A percentile compares a stretch with the other conserved stretches of the same genome.
phyloP scores from a whole-genome alignment of 2,888 invertebrate genomes.

The Ypsolopha scabrella region DNA sequence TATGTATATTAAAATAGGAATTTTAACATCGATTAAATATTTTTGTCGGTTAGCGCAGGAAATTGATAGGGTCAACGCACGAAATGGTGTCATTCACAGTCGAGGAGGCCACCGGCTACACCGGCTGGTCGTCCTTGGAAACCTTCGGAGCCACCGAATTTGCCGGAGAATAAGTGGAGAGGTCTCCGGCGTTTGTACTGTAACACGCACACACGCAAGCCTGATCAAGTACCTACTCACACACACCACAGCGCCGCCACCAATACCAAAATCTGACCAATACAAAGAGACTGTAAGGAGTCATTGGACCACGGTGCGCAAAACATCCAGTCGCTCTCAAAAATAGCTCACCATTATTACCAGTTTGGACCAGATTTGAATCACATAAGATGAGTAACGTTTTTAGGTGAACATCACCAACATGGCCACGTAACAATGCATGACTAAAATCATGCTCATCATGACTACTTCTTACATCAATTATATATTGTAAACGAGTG shows the following conservation, averaged over 20 bases:
- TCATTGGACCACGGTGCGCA: conserved; percentile 29
- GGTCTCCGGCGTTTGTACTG: conserved; percentile 11
- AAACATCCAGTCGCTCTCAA: conserved; percentile 18
- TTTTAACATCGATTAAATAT: conserved; percentile 36
- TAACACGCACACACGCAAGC: conserved; percentile 17
- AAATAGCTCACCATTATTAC: conserved; percentile 13
- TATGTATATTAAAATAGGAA: conserved; percentile 33
- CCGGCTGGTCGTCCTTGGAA: conserved; percentile 61
- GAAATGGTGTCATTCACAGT: conserved; percentile 62
- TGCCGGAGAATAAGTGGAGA: conserved; percentile 27
- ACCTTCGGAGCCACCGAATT: conserved; percentile 46
- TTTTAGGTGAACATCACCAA: neutral
- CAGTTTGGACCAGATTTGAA: too few species aligned
- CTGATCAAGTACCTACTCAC: conserved; percentile 14
- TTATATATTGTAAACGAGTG: neutral
- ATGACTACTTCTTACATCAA: neutral
- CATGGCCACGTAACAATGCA: neutral
- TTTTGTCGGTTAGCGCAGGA: conserved; percentile 50
- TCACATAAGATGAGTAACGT: neutral
- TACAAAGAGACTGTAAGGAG: conserved; percentile 21
- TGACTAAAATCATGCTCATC: too few species aligned
- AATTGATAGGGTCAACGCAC: conserved; percentile 57
- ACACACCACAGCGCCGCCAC: conserved; percentile 16
- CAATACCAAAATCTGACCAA: conserved; percentile 22
- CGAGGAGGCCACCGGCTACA: conserved; percentile 21